phyloP scores from a whole-genome alignment of 1,140 invertebrate genomes.

The Pomphorhynchus laevis region DNA sequence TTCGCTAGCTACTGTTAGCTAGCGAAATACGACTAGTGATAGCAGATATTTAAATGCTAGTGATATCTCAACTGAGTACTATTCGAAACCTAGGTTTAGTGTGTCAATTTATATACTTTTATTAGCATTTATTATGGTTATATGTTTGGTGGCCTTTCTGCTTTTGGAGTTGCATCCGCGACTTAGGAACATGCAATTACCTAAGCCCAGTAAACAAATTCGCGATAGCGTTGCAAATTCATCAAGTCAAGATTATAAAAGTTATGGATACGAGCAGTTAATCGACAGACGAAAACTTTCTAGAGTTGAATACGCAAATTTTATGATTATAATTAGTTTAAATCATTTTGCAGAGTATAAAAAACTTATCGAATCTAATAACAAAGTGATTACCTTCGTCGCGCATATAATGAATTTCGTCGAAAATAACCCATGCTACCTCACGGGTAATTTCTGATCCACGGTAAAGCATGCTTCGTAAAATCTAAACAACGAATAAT shows the following conservation, averaged over 20 bases:
- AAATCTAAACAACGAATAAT: constrained; percentile 28
- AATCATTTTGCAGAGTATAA: not conserved
- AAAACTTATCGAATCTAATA: not conserved
- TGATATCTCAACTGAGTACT: not conserved
- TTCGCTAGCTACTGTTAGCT: too few species aligned
- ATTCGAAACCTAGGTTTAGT: not conserved
- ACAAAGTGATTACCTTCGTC: constrained; percentile 50
- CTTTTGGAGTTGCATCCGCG: not conserved
- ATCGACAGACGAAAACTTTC: too few species aligned
- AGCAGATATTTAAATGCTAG: not conserved
- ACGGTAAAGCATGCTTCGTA: constrained; percentile 85
- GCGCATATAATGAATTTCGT: constrained; percentile 99
- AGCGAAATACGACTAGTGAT: too few species aligned
- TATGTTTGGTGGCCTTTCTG: not conserved
- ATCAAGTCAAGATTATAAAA: too few species aligned
- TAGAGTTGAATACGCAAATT: too few species aligned
- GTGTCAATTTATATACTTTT: not conserved
- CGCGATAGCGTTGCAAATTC: not conserved
- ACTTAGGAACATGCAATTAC: not conserved
- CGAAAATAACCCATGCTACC: constrained; percentile 96
- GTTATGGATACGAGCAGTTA: too few species aligned
- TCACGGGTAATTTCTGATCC: constrained; percentile 83
- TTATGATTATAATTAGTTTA: not conserved
- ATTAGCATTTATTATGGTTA: not conserved
- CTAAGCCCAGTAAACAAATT: not conserved